Conservation (phyloP, 37 sponge, comb jelly and placozoan species). For the Halichondria panicea region DNA sequence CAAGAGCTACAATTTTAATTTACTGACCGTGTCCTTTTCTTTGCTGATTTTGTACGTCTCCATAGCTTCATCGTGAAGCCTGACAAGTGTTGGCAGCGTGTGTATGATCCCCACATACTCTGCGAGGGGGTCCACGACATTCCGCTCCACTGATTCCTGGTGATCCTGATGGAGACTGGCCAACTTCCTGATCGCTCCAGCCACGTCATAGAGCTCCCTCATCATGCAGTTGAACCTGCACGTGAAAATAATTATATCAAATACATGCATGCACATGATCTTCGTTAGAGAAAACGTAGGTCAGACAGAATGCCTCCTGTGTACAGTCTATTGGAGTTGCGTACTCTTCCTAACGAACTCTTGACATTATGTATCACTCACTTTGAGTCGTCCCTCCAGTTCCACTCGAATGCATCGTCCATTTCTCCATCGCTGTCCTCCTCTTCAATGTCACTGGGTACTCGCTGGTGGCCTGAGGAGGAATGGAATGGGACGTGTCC, state of each 20-base stretch:
- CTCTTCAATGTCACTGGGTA: neutral
- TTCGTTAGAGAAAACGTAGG: neutral
- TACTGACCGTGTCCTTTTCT: slow-evolving; percentile 73
- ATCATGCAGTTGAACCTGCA: slow-evolving; percentile 52
- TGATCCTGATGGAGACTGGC: slow-evolving; percentile 17
- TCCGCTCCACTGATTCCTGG: slow-evolving; percentile 57
- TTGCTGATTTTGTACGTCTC: slow-evolving; percentile 63
- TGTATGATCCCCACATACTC: slow-evolving; percentile 74
- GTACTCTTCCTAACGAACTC: too few relatives aligned
- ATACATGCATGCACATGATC: neutral
- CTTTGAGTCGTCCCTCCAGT: slow-evolving; percentile 42
- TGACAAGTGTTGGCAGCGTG: slow-evolving; percentile 73
- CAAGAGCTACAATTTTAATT: too few relatives aligned
- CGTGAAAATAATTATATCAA: too few relatives aligned
- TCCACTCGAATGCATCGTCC: slow-evolving; percentile 8
- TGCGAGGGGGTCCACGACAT: slow-evolving; percentile 19
- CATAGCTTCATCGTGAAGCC: slow-evolving; percentile 81
- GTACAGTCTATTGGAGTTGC: too few relatives aligned
- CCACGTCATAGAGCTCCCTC: slow-evolving; percentile 45
- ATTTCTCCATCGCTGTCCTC: slow-evolving; percentile 29
- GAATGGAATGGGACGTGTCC: slow-evolving; percentile 6
- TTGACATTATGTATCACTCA: slow-evolving; percentile 5
- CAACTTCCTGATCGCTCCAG: slow-evolving; percentile 25
- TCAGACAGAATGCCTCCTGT: too few relatives aligned
- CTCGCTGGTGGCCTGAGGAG: neutral